Evolutionary conservation across 1,140 invertebrate genomes (phyloP).

Genomic region (Neomicropteryx cornuta): DNA sequence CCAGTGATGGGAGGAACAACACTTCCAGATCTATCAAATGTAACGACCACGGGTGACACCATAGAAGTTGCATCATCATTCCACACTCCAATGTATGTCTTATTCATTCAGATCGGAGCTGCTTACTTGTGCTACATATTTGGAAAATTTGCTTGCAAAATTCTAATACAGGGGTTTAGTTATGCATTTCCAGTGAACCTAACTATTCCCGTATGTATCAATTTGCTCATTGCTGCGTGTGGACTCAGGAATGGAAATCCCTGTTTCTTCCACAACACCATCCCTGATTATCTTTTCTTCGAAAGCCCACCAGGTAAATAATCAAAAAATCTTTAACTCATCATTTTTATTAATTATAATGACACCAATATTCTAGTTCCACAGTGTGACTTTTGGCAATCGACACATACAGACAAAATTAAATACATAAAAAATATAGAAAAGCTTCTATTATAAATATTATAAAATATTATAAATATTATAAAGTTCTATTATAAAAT

Average conservation of each 20-base stretch:
- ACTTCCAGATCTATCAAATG: slow-evolving; percentile 63
- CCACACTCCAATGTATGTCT: slow-evolving; percentile 64
- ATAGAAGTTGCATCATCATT: slow-evolving; percentile 55
- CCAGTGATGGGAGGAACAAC: slow-evolving; percentile 37
- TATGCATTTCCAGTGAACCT: slow-evolving; percentile 92
- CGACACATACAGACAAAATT: no score
- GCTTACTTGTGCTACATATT: slow-evolving; percentile 86
- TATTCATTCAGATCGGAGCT: slow-evolving; percentile 71
- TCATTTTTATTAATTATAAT: neutral
- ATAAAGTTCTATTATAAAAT: no score
- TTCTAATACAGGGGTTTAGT: slow-evolving; percentile 91
- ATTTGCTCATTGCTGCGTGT: slow-evolving; percentile 78
- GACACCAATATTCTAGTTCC: no score
- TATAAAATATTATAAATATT: no score
- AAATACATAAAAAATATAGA: no score
- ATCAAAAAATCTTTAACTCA: neutral
- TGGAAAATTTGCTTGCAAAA: slow-evolving; percentile 93
- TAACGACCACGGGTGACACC: slow-evolving; percentile 58
- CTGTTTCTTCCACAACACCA: slow-evolving; percentile 74
- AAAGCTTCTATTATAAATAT: no score
- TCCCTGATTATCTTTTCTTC: slow-evolving; percentile 85
- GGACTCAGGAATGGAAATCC: slow-evolving; percentile 75
- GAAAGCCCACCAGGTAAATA: slow-evolving; percentile 59
- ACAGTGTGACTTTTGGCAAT: no score
- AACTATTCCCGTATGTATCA: slow-evolving; percentile 81